These are phyloP conservation scores for Tenthredo scrophulariae DNA, from an alignment of 2,888 invertebrate genomes.

Conservation along the genomic window DNA sequence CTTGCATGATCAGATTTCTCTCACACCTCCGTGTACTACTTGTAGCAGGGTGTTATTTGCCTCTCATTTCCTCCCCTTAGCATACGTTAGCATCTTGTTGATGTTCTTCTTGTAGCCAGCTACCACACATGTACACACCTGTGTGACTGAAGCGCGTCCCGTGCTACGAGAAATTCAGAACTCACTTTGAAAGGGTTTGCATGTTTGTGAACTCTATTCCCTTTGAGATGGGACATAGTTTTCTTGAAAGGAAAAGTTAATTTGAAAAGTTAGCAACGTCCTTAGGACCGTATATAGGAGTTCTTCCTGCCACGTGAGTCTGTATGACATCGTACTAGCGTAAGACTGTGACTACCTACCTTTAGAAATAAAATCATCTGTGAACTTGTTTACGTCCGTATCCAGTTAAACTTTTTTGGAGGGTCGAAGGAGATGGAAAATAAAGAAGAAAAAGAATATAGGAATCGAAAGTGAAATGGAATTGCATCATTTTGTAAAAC, in stretches of 20 bases:
- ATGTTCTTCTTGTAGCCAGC: neutral
- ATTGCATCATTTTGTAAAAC: neutral
- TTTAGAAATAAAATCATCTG: slow-evolving; percentile 33
- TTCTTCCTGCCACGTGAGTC: neutral
- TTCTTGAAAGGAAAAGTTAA: slow-evolving; percentile 49
- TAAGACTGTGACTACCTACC: slow-evolving; percentile 42
- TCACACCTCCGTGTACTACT: neutral
- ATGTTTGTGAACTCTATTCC: slow-evolving; percentile 50
- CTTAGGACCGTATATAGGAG: neutral
- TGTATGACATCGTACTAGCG: slow-evolving; percentile 3
- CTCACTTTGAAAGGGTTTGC: slow-evolving; percentile 45
- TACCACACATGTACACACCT: neutral
- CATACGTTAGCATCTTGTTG: neutral
- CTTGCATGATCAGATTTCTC: neutral
- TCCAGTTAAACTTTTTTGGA: neutral
- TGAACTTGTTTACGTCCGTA: slow-evolving; percentile 25
- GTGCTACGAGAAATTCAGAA: slow-evolving; percentile 35
- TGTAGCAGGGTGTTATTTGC: neutral
- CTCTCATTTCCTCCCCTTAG: neutral
- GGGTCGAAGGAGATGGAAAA: neutral
- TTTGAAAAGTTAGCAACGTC: slow-evolving; percentile 47
- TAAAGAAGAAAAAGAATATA: neutral
- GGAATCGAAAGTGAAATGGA: neutral
- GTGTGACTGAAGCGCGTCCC: neutral
- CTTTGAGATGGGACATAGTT: slow-evolving; percentile 50